Evolutionary conservation across 2,888 invertebrate genomes (phyloP), one percentile per base, ranked within the genome.

Genomic region (Phaonia tiefii): DNA sequence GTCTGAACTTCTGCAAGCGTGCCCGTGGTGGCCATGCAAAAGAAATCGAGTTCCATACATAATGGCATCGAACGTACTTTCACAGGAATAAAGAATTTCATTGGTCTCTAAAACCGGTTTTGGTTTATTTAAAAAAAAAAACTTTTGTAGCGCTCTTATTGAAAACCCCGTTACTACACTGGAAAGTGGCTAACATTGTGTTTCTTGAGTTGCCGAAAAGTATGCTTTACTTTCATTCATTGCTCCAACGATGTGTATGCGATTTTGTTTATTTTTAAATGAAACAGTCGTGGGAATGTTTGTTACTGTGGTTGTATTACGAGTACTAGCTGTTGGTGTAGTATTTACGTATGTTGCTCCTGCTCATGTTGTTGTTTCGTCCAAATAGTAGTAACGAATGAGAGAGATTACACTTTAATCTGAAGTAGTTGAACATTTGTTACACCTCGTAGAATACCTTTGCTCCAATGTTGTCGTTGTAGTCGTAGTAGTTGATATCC

Each of bases 401-500:
- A 5, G 63, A 73, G 67, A 49, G 75, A 69, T 76, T 76, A 49
- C 65, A 26, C 54, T 76, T 73, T 63, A 80, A 69, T 73, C 72
- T 56, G 63, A 73, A 76, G 72, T 73, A 80, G 69, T 80, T 76
- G 75, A 54, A 31, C 72, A 73, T 80, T 75, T 75, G 63, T 69
- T 72, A 75, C 69, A 80, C 69, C 56, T 70, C 69, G 65, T 65
- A 70, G 39, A 72, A 17, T 67, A 49, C 11, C 31, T 31, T 5
- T 31, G 8, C 2, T 25, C 17, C 10, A 37, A 37, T 60, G 37
- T n/a, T 63, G 37, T 31, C 11, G 69, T 42, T 54, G 7, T 7
- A 15, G n/a, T 22, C 10, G 4, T 31, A 1, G 7, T 58, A 10
- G n/a, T 11, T 58, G 37, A 7, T 8, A 8, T 60, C 39, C 39